These are phyloP conservation scores for Teleiodes luculella DNA, from an alignment of 2,888 invertebrate genomes.

Conservation along the genomic window DNA sequence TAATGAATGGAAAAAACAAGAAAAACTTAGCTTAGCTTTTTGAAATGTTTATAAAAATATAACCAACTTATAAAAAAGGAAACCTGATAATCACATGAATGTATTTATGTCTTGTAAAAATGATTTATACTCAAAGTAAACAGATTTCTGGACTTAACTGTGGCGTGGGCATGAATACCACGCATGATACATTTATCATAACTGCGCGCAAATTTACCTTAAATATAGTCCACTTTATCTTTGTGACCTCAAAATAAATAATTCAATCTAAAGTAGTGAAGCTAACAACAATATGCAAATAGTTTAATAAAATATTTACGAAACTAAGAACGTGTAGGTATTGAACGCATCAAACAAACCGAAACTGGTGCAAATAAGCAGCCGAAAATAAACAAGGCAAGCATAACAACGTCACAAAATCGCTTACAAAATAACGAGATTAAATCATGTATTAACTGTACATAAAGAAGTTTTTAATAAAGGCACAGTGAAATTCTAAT, in stretches of 20 bases:
- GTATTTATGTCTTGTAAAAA: no score
- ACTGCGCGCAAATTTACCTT: conserved; percentile 29
- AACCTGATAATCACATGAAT: no score
- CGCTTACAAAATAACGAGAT: conserved; percentile 2
- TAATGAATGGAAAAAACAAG: no score
- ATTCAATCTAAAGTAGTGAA: not conserved
- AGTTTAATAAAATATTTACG: not conserved
- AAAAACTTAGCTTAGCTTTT: no score
- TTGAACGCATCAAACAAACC: conserved; percentile 4
- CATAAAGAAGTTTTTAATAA: not conserved
- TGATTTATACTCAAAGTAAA: no score
- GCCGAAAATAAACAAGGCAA: conserved; percentile 45
- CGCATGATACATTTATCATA: conserved; percentile 21
- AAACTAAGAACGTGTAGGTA: not conserved
- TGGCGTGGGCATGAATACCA: conserved; percentile 22
- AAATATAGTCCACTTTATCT: conserved; percentile 32
- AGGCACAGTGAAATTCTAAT: not conserved
- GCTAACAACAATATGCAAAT: not conserved
- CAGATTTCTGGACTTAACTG: not conserved
- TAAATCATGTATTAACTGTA: not conserved
- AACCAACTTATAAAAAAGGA: no score
- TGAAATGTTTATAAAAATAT: no score
- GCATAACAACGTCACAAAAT: conserved; percentile 29
- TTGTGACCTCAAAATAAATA: conserved; percentile 32
- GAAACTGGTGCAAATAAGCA: conserved; percentile 25